These are phyloP conservation scores for Microcebus lehilahytsara DNA, from an alignment of 2,113 vertebrate genomes.

Conservation along the genomic window DNA sequence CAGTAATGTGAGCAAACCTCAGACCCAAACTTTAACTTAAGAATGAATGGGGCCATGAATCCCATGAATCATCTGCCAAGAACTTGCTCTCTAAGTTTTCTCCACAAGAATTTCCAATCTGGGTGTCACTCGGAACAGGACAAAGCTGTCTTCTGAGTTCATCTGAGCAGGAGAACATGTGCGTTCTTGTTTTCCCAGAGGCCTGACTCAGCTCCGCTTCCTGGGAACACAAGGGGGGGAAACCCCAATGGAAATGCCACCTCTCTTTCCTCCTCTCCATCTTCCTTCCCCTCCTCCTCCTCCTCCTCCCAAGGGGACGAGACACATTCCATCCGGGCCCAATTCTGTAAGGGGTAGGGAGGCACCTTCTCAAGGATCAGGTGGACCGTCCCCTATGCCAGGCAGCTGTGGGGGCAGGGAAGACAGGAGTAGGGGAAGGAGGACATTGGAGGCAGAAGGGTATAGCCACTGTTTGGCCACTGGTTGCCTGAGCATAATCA, in stretches of 20 bases:
- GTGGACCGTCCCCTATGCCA: neutral
- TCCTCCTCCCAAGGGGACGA: neutral
- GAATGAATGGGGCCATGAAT: neutral
- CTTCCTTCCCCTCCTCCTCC: neutral
- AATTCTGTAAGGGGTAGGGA: neutral
- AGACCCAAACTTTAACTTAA: neutral
- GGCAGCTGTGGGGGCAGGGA: too few species aligned
- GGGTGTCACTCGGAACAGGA: neutral
- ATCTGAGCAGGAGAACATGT: neutral
- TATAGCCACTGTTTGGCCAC: neutral
- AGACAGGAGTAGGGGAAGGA: neutral
- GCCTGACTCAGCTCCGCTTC: neutral
- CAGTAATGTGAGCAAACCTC: neutral
- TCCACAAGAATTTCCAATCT: neutral
- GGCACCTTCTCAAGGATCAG: neutral
- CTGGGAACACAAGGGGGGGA: neutral
- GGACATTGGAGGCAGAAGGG: neutral
- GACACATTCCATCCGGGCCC: neutral
- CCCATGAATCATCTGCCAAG: neutral
- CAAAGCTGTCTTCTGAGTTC: neutral
- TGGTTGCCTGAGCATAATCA: neutral
- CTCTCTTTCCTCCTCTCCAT: too few species aligned
- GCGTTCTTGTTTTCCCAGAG: neutral
- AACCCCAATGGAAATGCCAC: neutral
- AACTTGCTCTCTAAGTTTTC: neutral